Evolutionary conservation across 2,113 vertebrate species (phyloP), one percentile per base, ranked within the genome.

Genomic region (Pavo muticus): DNA sequence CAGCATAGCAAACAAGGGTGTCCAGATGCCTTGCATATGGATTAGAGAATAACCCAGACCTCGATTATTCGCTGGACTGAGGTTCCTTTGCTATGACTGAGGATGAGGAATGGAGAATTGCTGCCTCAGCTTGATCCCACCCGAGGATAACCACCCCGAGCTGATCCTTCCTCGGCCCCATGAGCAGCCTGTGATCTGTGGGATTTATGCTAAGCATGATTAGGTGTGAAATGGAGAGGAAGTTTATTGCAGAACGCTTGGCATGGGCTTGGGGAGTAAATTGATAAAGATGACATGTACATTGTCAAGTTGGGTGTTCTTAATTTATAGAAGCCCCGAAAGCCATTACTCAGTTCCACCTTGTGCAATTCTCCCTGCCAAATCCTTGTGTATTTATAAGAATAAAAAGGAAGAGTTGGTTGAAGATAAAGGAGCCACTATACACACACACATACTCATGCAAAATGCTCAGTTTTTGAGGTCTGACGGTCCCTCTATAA

Each of bases 151-250:
- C 94, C 73, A 79, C 59, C 48, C 76, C 50, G 18, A 29, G 14
- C 27, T 54, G 93, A 95, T 96, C 78, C 90, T 71, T 17, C 48
- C 93, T 91, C 87, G 79, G 91, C 82, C 92, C 91, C 42, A 11
- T 2, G 92, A 95, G 93, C 92, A 94, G 96, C 75, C 87, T 94
- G 47, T 86, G 89, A 93, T 95, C 95, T 94, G 94, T 88, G 89
- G 91, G 95, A 97, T 98, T 98, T 97, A 93, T 81, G 79, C 96
- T 96, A 91, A 79, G 86, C 90, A 35, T 93, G 95, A 98, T 98
- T 97, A 97, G 95, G 93, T 94, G 87, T 81, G 97, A 97, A 98
- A 97, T 13, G 35, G 95, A 93, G 96, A 93, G 96, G 96, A 96
- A 96, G 96, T 97, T 97, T 96, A 98, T 96, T 96, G 96, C 77